These are phyloP conservation scores for Gryllus longicercus DNA, from an alignment of 2,888 invertebrate genomes.

Conservation along the genomic window DNA sequence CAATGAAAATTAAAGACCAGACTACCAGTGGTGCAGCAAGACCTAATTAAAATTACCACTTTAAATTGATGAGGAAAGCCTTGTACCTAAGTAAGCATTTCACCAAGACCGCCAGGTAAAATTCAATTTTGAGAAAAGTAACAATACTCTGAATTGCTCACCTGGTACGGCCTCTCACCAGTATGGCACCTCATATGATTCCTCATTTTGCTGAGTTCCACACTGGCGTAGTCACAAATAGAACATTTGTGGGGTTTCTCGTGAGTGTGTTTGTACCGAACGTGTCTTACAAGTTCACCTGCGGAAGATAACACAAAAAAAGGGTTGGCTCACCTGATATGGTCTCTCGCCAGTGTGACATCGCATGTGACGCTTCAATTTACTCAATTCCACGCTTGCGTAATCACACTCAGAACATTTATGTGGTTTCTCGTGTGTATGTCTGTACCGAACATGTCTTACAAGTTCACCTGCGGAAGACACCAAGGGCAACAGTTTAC, in stretches of 20 bases:
- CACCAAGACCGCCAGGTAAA: too few species aligned
- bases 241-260: constrained; percentile 97
- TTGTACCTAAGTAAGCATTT: too few species aligned
- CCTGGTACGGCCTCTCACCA: constrained; percentile 82
- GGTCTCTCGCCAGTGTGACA: constrained; percentile 91
- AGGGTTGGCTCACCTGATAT: constrained; percentile 59
- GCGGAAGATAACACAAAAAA: constrained; percentile 41
- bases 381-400: constrained; percentile 92
- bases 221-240: constrained; percentile 94
- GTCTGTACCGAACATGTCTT: constrained; percentile 88
- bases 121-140: too few species aligned
- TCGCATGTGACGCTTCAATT: constrained; percentile 88
- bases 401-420: constrained; percentile 95
- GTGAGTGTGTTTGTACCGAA: constrained; percentile 91
- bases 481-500: constrained; percentile 36
- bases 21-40: too few species aligned
- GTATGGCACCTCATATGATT: constrained; percentile 94
- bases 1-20: background rate
- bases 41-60: too few species aligned
- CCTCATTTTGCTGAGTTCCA: constrained; percentile 91
- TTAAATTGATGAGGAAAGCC: too few species aligned
- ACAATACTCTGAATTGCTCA: constrained; percentile 40
- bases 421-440: constrained; percentile 97
- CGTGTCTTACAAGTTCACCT: constrained; percentile 91
- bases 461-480: constrained; percentile 73